Conservation (phyloP, 2,113 vertebrate genomes). For the Ictidomys tridecemlineatus region DNA sequence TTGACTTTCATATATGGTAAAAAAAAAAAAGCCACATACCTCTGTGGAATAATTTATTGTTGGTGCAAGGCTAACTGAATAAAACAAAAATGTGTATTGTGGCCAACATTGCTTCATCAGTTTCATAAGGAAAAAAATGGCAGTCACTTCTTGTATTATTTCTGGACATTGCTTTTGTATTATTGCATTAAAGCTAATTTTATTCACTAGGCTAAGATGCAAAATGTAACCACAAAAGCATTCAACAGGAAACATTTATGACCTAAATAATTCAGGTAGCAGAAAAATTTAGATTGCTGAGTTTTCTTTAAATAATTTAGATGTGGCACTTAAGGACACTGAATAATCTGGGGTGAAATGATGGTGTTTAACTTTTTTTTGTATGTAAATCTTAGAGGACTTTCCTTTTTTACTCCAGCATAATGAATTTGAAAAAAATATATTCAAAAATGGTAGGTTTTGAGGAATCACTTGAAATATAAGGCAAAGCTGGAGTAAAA, state of each 20-base stretch:
- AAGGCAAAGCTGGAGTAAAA: conserved; percentile 38
- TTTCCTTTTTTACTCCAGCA: conserved; percentile 61
- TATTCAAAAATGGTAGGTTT: conserved; percentile 32
- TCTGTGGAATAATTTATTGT: not conserved
- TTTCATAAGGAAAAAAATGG: conserved; percentile 54
- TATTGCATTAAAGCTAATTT: conserved; percentile 80
- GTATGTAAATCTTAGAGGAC: conserved; percentile 65
- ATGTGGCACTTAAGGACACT: conserved; percentile 61
- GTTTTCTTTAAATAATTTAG: conserved; percentile 87
- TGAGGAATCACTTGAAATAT: not conserved
- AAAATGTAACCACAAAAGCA: conserved; percentile 80
- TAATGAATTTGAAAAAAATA: conserved; percentile 48
- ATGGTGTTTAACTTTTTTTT: conserved; percentile 39
- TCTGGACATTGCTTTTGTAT: conserved; percentile 65
- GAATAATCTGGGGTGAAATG: conserved; percentile 74
- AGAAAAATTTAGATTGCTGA: conserved; percentile 80
- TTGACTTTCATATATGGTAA: not conserved
- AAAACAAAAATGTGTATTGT: conserved; percentile 48
- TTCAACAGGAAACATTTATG: conserved; percentile 83
- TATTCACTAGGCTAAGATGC: conserved; percentile 74
- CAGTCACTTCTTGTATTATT: conserved; percentile 63
- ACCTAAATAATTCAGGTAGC: conserved; percentile 85
- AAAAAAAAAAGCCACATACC: not conserved
- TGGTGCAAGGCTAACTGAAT: not conserved
- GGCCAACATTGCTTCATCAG: conserved; percentile 40